A percentile compares a stretch with the other conserved stretches of the same genome.
Conservation (phyloP, 2,113 vertebrate species). For the Spilogale gracilis region DNA sequence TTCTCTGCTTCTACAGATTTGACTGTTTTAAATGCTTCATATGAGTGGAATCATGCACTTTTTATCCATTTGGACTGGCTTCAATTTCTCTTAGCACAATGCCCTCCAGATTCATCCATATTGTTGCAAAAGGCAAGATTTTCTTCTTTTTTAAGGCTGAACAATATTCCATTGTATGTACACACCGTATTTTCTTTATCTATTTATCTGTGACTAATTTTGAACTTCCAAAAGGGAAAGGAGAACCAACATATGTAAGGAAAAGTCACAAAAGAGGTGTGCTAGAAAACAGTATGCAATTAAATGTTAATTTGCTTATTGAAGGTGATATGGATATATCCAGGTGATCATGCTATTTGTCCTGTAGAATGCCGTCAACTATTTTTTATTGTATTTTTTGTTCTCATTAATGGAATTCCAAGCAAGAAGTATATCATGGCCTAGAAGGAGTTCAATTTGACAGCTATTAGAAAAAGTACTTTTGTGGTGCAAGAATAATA, state of each 20-base stretch:
- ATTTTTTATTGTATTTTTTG: neutral
- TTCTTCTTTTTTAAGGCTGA: neutral
- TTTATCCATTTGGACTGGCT: neutral
- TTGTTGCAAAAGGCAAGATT: neutral
- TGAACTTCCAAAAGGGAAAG: neutral
- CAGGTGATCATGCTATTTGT: neutral
- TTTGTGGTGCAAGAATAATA: constrained; percentile 17
- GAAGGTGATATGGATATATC: neutral
- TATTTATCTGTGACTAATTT: neutral
- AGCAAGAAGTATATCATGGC: neutral
- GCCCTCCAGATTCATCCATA: neutral
- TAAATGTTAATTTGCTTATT: neutral
- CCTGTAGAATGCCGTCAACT: neutral
- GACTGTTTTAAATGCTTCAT: neutral
- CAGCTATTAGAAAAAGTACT: constrained; percentile 5
- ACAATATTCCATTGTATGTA: neutral
- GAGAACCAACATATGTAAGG: neutral
- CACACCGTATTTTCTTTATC: neutral
- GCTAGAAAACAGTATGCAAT: neutral
- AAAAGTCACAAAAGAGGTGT: neutral
- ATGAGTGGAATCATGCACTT: neutral
- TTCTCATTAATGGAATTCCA: constrained; percentile 38
- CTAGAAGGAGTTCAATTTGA: neutral
- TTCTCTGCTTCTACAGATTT: neutral
- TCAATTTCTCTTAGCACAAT: neutral